phyloP scores from a whole-genome alignment of 2,113 vertebrate genomes.

The Stegostoma tigrinum region DNA sequence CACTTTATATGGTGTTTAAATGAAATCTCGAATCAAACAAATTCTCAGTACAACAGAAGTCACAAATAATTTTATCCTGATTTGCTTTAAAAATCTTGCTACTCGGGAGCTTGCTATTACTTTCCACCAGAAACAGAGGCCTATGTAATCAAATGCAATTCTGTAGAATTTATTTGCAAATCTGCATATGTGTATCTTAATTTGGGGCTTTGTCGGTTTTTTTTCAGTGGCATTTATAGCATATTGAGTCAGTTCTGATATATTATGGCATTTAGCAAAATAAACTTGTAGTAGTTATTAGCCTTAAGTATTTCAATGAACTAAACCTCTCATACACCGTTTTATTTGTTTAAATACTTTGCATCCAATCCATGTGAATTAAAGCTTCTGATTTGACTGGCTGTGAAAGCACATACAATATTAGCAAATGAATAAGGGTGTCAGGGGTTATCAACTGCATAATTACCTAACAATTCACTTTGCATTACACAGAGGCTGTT shows the following conservation, averaged over 20 bases:
- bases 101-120: not conserved
- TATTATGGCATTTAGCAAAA: not conserved
- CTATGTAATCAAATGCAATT: not conserved
- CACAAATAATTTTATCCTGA: slow-evolving; percentile 1
- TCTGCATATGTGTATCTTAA: not conserved
- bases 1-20: slow-evolving; percentile 2
- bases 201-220: not conserved
- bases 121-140: not conserved
- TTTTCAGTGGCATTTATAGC: not conserved
- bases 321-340: not conserved
- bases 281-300: not conserved
- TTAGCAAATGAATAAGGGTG: slow-evolving; percentile 45
- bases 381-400: slow-evolving; percentile 27
- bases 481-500: slow-evolving; percentile 38
- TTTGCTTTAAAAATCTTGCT: not conserved
- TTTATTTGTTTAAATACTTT: slow-evolving; percentile 25
- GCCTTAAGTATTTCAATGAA: not conserved
- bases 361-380: not conserved
- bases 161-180: not conserved
- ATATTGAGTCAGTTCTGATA: not conserved
- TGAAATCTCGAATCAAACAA: not conserved
- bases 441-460: slow-evolving; percentile 53
- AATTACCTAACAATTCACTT: slow-evolving; percentile 49
- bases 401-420: slow-evolving; percentile 37
- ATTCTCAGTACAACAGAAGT: not conserved